These are phyloP conservation scores for Paragorgia papillata DNA, from an alignment of 92 coral and sea anemone species.

Conservation along the genomic window DNA sequence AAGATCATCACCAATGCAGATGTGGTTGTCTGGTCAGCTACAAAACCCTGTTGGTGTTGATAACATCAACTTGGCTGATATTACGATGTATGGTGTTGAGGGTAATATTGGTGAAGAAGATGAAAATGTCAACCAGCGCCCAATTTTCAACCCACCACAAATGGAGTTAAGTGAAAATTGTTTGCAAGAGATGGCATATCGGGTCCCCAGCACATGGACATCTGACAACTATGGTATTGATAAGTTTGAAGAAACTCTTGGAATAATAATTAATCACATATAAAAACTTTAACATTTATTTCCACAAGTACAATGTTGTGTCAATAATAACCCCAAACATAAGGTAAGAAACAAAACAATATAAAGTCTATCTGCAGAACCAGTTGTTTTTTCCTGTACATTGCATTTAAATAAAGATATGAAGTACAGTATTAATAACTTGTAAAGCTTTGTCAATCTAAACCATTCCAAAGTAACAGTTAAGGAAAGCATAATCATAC, in stretches of 20 bases:
- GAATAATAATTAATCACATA: conserved; percentile 37
- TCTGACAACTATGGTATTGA: no score
- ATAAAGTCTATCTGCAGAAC: no score
- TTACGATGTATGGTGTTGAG: conserved; percentile 61
- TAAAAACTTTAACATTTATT: conserved; percentile 4
- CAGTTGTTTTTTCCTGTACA: not conserved
- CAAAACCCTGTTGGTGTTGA: conserved; percentile 64
- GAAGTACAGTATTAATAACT: not conserved
- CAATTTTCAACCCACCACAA: no score
- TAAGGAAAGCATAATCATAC: conserved; percentile 51
- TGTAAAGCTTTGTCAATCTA: not conserved
- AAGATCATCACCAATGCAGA: conserved; percentile 59
- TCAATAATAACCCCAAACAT: conserved; percentile 5
- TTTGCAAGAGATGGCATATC: conserved; percentile 48
- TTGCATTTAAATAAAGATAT: not conserved
- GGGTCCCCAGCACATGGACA: no score
- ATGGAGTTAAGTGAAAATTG: conserved; percentile 55
- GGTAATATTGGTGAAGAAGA: conserved; percentile 51
- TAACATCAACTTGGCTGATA: conserved; percentile 25
- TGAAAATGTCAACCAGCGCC: conserved; percentile 49
- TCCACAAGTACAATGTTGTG: conserved; percentile 4
- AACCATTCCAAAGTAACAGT: conserved; percentile 42
- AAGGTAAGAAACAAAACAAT: not conserved
- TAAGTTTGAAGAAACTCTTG: conserved; percentile 59
- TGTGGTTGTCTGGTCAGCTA: conserved; percentile 69